Evolutionary conservation across 2,113 vertebrate species (phyloP).

Genomic region (Phodopus roborovskii): DNA sequence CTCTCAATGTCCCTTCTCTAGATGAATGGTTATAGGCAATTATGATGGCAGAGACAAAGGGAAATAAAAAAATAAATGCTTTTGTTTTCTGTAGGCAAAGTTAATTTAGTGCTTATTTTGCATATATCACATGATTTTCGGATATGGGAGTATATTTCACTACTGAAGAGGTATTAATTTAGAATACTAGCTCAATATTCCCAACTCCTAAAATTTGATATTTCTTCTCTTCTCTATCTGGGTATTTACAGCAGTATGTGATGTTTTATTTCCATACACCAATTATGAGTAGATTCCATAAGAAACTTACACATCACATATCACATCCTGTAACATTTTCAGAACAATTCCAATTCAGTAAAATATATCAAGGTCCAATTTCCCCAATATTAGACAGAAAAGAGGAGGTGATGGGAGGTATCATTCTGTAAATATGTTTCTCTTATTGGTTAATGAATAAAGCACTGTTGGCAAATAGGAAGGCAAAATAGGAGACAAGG

Average conservation of each 20-base stretch:
- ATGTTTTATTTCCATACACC: background rate
- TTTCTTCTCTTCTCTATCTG: background rate
- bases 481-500: too few relatives aligned
- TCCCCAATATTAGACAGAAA: constrained; percentile 18
- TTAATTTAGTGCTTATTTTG: background rate
- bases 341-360: constrained; percentile 13
- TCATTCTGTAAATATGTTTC: too few relatives aligned
- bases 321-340: background rate
- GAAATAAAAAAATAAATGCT: background rate
- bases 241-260: background rate
- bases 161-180: background rate
- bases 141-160: background rate
- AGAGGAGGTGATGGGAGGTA: too few relatives aligned
- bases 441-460: too few relatives aligned
- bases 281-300: background rate
- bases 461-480: too few relatives aligned
- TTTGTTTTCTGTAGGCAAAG: background rate
- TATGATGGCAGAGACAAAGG: background rate
- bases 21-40: background rate
- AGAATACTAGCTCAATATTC: background rate
- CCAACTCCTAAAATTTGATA: background rate
- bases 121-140: background rate
- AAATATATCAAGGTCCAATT: background rate
- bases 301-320: background rate
- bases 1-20: background rate